A percentile compares a stretch with the other conserved stretches of the same genome.
Evolutionary conservation across 2,113 vertebrate genomes (phyloP).

Genomic region (Phoxinus phoxinus): DNA sequence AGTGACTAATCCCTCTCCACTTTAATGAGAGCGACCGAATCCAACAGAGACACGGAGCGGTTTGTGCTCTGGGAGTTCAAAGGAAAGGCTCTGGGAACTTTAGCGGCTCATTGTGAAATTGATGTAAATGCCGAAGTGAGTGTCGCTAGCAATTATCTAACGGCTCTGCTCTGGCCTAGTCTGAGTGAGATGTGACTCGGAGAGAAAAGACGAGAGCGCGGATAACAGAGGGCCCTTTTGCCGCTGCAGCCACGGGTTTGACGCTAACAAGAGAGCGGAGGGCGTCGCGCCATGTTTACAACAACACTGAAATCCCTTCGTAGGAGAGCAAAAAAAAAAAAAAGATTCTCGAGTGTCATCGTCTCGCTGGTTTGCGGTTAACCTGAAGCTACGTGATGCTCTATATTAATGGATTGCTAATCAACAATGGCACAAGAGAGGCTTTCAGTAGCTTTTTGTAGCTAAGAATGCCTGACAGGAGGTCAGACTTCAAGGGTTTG

Average conservation of each 20-base stretch:
- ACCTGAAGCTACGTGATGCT: slow-evolving; percentile 45
- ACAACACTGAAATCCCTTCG: slow-evolving; percentile 22
- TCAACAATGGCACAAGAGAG: slow-evolving; percentile 53
- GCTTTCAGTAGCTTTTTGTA: slow-evolving; percentile 49
- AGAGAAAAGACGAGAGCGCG: slow-evolving; percentile 1
- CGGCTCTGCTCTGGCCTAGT: slow-evolving; percentile 42
- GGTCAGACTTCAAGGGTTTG: slow-evolving; percentile 62
- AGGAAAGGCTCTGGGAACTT: slow-evolving; percentile 60
- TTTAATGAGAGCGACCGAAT: slow-evolving; percentile 59
- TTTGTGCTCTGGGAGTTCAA: slow-evolving; percentile 57
- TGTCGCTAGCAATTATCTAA: slow-evolving; percentile 61
- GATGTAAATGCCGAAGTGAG: slow-evolving; percentile 60
- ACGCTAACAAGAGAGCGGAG: slow-evolving; percentile 25
- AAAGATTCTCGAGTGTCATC: slow-evolving; percentile 35
- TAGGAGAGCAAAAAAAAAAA: slow-evolving; percentile 9
- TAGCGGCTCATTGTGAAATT: slow-evolving; percentile 61
- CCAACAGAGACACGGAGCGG: slow-evolving; percentile 45
- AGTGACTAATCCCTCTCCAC: slow-evolving; percentile 54
- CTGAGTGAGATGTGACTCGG: slow-evolving; percentile 42
- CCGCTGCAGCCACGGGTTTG: slow-evolving; percentile 6
- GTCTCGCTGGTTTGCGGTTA: slow-evolving; percentile 44
- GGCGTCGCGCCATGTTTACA: slow-evolving; percentile 3
- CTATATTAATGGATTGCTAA: slow-evolving; percentile 58
- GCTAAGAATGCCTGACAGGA: slow-evolving; percentile 60
- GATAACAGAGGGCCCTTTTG: slow-evolving; percentile 40